A percentile compares a stretch with the other conserved stretches of the same genome.
These are phyloP conservation scores for Sisyra terminalis DNA, from an alignment of 2,888 invertebrate species.

Conservation along the genomic window DNA sequence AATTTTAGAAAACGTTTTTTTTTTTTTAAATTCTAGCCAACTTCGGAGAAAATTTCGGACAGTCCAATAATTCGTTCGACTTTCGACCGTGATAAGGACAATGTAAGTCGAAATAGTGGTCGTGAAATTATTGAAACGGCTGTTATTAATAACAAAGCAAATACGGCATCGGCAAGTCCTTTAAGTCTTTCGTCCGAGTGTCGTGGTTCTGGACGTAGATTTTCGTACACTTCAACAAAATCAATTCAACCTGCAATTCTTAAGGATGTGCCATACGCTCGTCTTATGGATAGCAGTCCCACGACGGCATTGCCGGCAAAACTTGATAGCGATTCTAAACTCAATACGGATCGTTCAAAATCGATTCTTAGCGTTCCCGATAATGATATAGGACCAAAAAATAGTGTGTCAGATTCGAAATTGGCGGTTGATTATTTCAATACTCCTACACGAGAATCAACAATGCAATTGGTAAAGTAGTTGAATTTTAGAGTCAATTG, in stretches of 20 bases:
- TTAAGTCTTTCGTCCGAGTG: constrained; percentile 19
- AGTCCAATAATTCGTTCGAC: constrained; percentile 12
- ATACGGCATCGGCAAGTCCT: constrained; percentile 26
- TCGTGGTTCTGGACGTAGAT: constrained; percentile 32
- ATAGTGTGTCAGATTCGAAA: constrained; percentile 74
- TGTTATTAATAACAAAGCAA: constrained; percentile 7
- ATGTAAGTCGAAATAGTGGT: constrained; percentile 10
- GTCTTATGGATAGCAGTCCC: constrained; percentile 52
- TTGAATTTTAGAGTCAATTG: not conserved
- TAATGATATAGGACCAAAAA: constrained; percentile 44
- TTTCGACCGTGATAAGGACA: constrained; percentile 3
- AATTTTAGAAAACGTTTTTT: not conserved
- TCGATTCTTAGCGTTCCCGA: constrained; percentile 28
- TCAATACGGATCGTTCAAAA: constrained; percentile 33
- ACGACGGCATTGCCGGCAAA: constrained; percentile 30
- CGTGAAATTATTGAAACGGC: constrained; percentile 18
- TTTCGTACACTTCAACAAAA: constrained; percentile 41
- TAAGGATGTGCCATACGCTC: constrained; percentile 61
- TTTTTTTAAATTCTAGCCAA: not conserved
- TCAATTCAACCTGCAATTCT: constrained; percentile 11
- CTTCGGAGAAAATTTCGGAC: constrained; percentile 10
- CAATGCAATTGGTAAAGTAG: constrained; percentile 12
- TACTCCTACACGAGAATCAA: constrained; percentile 20
- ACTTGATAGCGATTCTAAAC: constrained; percentile 54
- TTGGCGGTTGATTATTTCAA: constrained; percentile 61